Evolutionary conservation across 2,113 vertebrate genomes (phyloP), one percentile per base, ranked within the genome.

Genomic region (Leptobrachium leishanense): DNA sequence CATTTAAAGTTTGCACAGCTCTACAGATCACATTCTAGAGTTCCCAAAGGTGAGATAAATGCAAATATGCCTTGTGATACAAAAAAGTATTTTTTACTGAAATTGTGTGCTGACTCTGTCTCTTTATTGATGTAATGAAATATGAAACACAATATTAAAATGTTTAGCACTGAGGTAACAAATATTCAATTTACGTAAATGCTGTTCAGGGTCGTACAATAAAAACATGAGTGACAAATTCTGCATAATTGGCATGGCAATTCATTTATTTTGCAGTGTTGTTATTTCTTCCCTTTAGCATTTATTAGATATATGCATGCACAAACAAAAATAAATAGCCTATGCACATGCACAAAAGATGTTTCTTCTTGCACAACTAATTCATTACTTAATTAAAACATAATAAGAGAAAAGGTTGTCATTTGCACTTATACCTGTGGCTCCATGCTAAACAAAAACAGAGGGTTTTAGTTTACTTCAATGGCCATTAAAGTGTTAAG

Each of bases 111-210:
- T 64, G n/a, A 6, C 7, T 64, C n/a, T 39, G 10, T 64, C n/a
- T 39, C 39, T 20, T 64, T 64, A 39, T 64, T 64, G 13, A 59
- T 64, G 4, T 9, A 20, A 64, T 64, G 62, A 39, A 20, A 64
- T 64, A 13, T 64, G 62, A 64, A 64, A 13, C 62, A 20, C 62
- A 64, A 64, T n/a, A 64, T 31, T 64, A 64, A 31, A 64, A 64
- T 64, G 31, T 4, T 39, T 59, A 15, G 11, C 6, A 64, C 13
- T 64, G 62, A n/a, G 39, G 31, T 64, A 64, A 64, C 20, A 39
- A 64, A 64, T 5, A 31, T 8, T 64, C 62, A 64, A 5, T 64
- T 64, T 64, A 64, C 3, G n/a, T 64, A 39, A 6, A 64, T 64
- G 62, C 31, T 64, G 31, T 64, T 64, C n/a, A 13, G 55, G 55